A percentile compares a stretch with the other conserved stretches of the same genome.
phyloP scores from a whole-genome alignment of 2,888 invertebrate species.

The Exocentrus adspersus region DNA sequence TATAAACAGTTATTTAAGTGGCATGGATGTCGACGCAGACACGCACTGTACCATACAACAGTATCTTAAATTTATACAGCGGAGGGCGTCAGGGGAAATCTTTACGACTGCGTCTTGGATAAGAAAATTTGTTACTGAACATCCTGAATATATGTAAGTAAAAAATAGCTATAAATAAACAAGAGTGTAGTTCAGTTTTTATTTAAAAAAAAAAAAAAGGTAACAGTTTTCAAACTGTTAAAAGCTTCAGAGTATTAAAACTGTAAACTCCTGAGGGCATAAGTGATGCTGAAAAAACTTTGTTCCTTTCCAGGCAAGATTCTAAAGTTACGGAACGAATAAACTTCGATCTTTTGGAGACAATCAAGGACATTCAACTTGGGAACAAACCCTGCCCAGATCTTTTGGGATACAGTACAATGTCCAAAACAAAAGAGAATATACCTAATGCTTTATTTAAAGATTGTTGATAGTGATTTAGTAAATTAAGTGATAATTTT shows the following conservation, averaged over 20 bases:
- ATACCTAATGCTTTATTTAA: slow-evolving; percentile 78
- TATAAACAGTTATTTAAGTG: slow-evolving; percentile 92
- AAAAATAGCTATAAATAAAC: too few species aligned
- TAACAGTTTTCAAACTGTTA: too few species aligned
- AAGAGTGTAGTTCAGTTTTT: too few species aligned
- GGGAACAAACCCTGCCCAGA: slow-evolving; percentile 78
- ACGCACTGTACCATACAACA: slow-evolving; percentile 97
- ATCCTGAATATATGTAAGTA: slow-evolving; percentile 88
- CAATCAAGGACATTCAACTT: slow-evolving; percentile 77
- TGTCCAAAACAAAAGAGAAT: slow-evolving; percentile 85
- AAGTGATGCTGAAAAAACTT: too few species aligned
- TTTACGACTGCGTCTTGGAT: slow-evolving; percentile 96
- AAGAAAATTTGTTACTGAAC: slow-evolving; percentile 85
- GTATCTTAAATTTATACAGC: slow-evolving; percentile 92
- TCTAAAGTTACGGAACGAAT: slow-evolving; percentile 88
- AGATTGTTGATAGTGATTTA: slow-evolving; percentile 46
- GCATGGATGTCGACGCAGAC: slow-evolving; percentile 98
- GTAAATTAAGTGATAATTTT: slow-evolving; percentile 16
- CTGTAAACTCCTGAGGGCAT: too few species aligned
- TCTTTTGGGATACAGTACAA: slow-evolving; percentile 77
- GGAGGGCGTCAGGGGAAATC: slow-evolving; percentile 87
- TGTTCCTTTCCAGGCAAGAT: slow-evolving; percentile 74
- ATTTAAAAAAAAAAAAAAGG: too few species aligned
- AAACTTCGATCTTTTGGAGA: slow-evolving; percentile 89
- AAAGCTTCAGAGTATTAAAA: too few species aligned